Base-by-base conservation (phyloP, 2,797 vertebrate genomes). In the Sebastes diploproa region DNA sequence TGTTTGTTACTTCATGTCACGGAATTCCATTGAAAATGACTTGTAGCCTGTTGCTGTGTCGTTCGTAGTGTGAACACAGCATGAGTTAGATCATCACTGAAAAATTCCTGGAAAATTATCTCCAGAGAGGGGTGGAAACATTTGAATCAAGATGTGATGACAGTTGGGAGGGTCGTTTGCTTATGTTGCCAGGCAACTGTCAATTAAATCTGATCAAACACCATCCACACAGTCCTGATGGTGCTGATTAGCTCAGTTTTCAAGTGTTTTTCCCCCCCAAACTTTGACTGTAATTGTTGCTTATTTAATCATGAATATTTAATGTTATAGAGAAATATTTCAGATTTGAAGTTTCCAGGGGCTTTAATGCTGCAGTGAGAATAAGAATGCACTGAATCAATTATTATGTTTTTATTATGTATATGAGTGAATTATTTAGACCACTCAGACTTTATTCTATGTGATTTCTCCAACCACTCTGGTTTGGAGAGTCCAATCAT, bases 301-400 rank as follows among this genome's bases (percentile, higher is more conserved):
- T 46, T 54, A 66, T 78, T 77, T 69, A 52, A 30, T 59, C 6
- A 72, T 80, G 22, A 83, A 78, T 86, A 82, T 81, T 86, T 75
- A 27, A 75, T 64, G 20, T 25, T 30, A 23, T 3, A 18, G 22
- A 72, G 29, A 73, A 52, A 78, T 71, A 23, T 50, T 79, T n/a
- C 25, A 59, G 12, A 72, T 75, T 58, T 77, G 18, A 72, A 71
- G 32, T 76, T 88, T 79, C 75, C 34, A 7, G n/a, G 5, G 3
- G 29, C n/a, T 70, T 73, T 32, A 77, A 77, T 34, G 46, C 61
- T 67, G 76, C 72, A 65, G 23, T n/a, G 54, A 84, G 74, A 81
- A 64, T 63, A 68, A 72, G 13, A 50, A 69, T 60, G 23, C 34
- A 42, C 58, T 77, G 61, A 68, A 72, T 68, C 54, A 83, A 70